Evolutionary conservation across 2,113 vertebrate genomes (phyloP).

Genomic region (Balaeniceps rex): DNA sequence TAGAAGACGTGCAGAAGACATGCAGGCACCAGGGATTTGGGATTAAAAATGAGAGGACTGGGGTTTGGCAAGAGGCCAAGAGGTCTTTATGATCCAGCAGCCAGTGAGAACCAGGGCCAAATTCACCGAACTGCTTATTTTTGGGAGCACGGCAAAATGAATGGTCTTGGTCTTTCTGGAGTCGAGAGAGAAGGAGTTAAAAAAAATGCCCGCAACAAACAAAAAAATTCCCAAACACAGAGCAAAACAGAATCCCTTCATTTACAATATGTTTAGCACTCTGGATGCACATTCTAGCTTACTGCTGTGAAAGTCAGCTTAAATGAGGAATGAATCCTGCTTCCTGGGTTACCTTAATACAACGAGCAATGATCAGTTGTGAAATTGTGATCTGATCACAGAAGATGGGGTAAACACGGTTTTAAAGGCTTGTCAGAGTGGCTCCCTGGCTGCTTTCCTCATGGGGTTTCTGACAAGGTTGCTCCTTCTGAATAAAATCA

Average conservation of each 20-base stretch:
- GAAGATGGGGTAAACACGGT: neutral
- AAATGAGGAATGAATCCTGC: neutral
- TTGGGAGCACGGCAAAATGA: neutral
- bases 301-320: neutral
- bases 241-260: neutral
- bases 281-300: neutral
- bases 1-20: neutral
- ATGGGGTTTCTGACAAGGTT: neutral
- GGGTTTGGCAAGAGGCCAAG: neutral
- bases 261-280: neutral
- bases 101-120: neutral
- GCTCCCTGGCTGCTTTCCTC: neutral
- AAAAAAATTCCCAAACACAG: neutral
- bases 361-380: neutral
- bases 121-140: neutral
- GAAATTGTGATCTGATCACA: neutral
- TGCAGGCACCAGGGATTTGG: neutral
- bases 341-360: neutral
- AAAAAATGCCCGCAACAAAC: neutral
- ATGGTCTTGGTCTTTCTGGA: neutral
- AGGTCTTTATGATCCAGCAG: neutral
- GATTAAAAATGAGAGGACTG: neutral
- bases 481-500: neutral
- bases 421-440: neutral
- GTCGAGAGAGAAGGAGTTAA: rapidly evolving